These are phyloP conservation scores for Oscheius onirici DNA, from an alignment of 2,888 invertebrate genomes.

Conservation along the genomic window DNA sequence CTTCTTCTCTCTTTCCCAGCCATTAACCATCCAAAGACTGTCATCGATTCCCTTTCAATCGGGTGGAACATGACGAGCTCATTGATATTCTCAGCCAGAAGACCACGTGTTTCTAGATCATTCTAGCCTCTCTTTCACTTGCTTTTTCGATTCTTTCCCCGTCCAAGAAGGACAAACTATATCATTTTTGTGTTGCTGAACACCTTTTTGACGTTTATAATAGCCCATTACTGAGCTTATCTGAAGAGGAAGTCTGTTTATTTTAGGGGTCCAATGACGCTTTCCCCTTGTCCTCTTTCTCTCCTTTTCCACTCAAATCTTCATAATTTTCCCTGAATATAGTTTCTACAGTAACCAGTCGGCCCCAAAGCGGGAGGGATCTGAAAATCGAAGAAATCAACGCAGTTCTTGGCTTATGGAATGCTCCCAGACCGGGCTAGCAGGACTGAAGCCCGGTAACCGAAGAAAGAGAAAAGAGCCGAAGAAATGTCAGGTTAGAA, in stretches of 20 bases:
- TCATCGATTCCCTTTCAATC: neutral
- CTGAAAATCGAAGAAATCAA: too few species aligned
- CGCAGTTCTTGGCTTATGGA: too few species aligned
- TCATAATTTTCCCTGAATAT: too few species aligned
- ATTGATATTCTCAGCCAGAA: neutral
- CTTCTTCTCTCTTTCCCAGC: neutral
- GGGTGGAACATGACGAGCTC: neutral
- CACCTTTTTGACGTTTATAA: neutral
- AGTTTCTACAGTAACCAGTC: too few species aligned
- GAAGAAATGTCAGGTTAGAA: too few species aligned
- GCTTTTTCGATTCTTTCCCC: neutral
- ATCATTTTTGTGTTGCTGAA: neutral
- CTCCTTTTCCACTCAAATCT: neutral
- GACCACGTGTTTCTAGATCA: neutral
- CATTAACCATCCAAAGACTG: too few species aligned
- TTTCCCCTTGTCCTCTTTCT: constrained; percentile 1
- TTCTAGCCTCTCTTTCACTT: neutral
- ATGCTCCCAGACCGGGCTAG: too few species aligned
- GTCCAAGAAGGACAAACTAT: neutral
- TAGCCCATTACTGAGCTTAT: neutral
- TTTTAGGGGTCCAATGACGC: neutral
- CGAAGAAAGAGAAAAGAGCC: too few species aligned
- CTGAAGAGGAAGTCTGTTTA: neutral
- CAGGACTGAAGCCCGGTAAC: too few species aligned
- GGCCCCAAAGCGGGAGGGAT: too few species aligned